phyloP scores from a whole-genome alignment of 2,888 invertebrate species.

The Eucera pruinosa region DNA sequence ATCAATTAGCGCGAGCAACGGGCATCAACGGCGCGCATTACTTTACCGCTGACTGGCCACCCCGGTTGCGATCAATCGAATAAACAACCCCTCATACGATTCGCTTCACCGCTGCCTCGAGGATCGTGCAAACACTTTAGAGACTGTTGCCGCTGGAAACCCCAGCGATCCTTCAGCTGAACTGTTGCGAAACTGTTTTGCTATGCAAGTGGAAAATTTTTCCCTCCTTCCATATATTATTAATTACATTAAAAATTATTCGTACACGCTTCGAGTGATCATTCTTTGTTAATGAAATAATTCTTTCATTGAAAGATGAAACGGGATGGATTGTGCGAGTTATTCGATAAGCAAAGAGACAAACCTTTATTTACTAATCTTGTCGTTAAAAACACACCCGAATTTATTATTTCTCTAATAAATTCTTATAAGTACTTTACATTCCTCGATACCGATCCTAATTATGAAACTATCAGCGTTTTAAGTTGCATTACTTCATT shows the following conservation, averaged over 20 bases:
- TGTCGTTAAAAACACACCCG: no score
- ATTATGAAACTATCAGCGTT: no score
- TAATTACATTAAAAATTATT: background rate
- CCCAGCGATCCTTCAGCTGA: background rate
- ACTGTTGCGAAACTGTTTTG: slow-evolving; percentile 4
- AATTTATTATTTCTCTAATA: no score
- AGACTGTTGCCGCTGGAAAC: slow-evolving; percentile 49
- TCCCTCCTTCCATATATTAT: background rate
- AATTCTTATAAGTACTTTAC: no score
- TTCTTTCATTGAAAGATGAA: no score
- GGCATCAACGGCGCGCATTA: slow-evolving; percentile 77
- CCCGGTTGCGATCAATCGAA: slow-evolving; percentile 72
- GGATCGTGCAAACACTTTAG: slow-evolving; percentile 60
- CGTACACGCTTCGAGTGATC: background rate
- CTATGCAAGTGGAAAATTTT: background rate
- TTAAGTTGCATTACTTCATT: no score
- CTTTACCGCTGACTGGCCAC: slow-evolving; percentile 79
- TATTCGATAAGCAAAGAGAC: no score
- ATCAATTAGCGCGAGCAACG: slow-evolving; percentile 78
- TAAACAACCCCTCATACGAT: slow-evolving; percentile 66
- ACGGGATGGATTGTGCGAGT: no score
- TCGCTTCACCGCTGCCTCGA: slow-evolving; percentile 41
- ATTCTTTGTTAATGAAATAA: no score
- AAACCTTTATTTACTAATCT: no score
- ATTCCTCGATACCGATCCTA: no score